Evolutionary conservation across 2,797 vertebrate species (phyloP).

Genomic region (Pygocentrus nattereri): DNA sequence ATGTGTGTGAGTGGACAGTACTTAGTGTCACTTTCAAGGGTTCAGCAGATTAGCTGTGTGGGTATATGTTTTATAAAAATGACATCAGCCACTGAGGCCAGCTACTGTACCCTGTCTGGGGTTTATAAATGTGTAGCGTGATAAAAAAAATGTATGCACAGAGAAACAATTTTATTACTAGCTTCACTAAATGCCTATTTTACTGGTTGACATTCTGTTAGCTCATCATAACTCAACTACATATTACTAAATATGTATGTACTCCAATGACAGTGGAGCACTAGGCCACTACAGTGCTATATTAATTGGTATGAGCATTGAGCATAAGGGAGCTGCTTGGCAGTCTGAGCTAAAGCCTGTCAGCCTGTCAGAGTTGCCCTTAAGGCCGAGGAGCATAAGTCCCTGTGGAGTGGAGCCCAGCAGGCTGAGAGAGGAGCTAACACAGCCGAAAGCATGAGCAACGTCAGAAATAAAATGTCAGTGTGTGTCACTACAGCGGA

Average conservation of each 20-base stretch:
- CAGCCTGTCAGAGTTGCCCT: constrained; percentile 26
- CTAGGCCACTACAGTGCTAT: background rate
- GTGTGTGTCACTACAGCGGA: constrained; percentile 18
- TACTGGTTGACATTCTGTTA: too few species aligned
- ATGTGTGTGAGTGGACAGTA: background rate
- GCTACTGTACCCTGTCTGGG: too few species aligned
- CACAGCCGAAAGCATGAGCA: background rate
- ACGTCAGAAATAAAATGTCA: background rate
- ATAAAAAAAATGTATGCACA: too few species aligned
- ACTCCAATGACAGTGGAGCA: background rate
- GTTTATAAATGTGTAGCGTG: too few species aligned
- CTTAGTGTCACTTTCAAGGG: background rate
- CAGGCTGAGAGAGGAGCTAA: constrained; percentile 16
- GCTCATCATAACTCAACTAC: too few species aligned
- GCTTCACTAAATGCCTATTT: too few species aligned
- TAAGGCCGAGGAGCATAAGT: background rate
- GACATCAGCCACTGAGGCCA: too few species aligned
- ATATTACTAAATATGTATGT: too few species aligned
- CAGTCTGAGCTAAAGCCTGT: background rate
- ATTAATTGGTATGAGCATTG: background rate
- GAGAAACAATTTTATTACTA: too few species aligned
- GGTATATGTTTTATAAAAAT: too few species aligned
- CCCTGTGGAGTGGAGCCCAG: constrained; percentile 35
- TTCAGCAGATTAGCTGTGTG: too few species aligned
- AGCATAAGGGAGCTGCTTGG: background rate